These are phyloP conservation scores for Calliopum simillimum DNA, from an alignment of 2,888 invertebrate species.

Conservation along the genomic window DNA sequence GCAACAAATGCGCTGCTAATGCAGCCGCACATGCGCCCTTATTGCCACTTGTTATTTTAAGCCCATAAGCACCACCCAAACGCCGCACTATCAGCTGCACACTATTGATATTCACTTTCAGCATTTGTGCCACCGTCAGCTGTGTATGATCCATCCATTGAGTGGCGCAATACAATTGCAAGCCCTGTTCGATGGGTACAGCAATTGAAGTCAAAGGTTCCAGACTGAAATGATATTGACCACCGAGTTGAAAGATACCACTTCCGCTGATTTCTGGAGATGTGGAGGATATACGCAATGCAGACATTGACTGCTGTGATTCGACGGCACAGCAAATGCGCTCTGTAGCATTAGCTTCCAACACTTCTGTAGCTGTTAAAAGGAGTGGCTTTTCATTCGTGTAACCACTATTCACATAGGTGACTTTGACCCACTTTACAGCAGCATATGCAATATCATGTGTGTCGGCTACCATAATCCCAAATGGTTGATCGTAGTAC, in stretches of 20 bases:
- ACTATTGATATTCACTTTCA: slow-evolving; percentile 72
- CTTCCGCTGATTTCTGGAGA: slow-evolving; percentile 38
- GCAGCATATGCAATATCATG: neutral
- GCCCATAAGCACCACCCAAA: slow-evolving; percentile 84
- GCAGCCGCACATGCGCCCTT: slow-evolving; percentile 75
- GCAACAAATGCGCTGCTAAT: slow-evolving; percentile 71
- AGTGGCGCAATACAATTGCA: slow-evolving; percentile 74
- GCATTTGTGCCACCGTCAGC: slow-evolving; percentile 69
- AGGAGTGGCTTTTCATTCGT: no score
- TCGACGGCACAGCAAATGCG: no score
- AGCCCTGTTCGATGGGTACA: slow-evolving; percentile 76
- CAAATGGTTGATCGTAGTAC: neutral
- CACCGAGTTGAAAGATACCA: slow-evolving; percentile 71
- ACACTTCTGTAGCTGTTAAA: no score
- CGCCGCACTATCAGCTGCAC: slow-evolving; percentile 77
- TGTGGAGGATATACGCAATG: no score
- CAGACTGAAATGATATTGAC: slow-evolving; percentile 81
- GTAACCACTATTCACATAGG: neutral
- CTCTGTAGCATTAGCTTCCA: no score
- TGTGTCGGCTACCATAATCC: neutral
- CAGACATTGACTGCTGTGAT: no score
- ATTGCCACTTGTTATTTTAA: slow-evolving; percentile 74
- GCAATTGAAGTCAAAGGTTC: slow-evolving; percentile 76
- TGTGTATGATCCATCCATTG: slow-evolving; percentile 75
- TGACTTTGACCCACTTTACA: neutral